These are phyloP conservation scores for Lasioglossum albipes DNA, from an alignment of 1,140 invertebrate genomes.

Conservation along the genomic window DNA sequence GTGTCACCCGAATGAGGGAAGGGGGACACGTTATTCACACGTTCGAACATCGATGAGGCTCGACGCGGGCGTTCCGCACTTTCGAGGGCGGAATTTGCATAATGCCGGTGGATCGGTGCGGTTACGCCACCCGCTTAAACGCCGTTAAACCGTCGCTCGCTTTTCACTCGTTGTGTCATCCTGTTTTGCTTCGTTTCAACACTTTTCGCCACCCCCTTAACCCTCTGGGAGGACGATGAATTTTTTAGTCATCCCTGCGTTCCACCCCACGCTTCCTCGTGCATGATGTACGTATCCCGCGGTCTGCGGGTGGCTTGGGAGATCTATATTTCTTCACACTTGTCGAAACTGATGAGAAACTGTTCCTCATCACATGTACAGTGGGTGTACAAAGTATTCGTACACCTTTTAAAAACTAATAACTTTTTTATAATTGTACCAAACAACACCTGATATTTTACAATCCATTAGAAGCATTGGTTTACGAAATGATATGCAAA, in stretches of 20 bases:
- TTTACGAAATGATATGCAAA: too few relatives aligned
- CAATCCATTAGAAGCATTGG: too few relatives aligned
- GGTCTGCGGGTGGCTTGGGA: too few relatives aligned
- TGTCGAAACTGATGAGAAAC: too few relatives aligned
- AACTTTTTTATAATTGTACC: too few relatives aligned
- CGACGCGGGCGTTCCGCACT: conserved; percentile 4
- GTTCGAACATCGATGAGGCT: conserved; percentile 5
- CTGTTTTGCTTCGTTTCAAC: neutral
- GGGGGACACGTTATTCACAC: neutral
- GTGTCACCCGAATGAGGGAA: conserved; percentile 6
- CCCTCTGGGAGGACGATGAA: neutral
- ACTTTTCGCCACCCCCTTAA: too few relatives aligned
- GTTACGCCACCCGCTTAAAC: conserved; percentile 19
- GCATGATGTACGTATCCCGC: too few relatives aligned
- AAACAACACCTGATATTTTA: too few relatives aligned
- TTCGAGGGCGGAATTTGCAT: conserved; percentile 31
- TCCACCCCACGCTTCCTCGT: neutral
- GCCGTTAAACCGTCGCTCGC: conserved; percentile 15
- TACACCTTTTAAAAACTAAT: too few relatives aligned
- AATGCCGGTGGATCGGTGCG: conserved; percentile 27
- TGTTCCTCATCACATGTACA: too few relatives aligned
- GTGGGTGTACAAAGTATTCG: too few relatives aligned
- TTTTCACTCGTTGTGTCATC: conserved; percentile 10
- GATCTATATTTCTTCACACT: too few relatives aligned
- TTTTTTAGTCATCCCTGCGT: neutral